A percentile compares a stretch with the other conserved stretches of the same genome.
Conservation (phyloP, 2,113 vertebrate species). For the Rhea americana region DNA sequence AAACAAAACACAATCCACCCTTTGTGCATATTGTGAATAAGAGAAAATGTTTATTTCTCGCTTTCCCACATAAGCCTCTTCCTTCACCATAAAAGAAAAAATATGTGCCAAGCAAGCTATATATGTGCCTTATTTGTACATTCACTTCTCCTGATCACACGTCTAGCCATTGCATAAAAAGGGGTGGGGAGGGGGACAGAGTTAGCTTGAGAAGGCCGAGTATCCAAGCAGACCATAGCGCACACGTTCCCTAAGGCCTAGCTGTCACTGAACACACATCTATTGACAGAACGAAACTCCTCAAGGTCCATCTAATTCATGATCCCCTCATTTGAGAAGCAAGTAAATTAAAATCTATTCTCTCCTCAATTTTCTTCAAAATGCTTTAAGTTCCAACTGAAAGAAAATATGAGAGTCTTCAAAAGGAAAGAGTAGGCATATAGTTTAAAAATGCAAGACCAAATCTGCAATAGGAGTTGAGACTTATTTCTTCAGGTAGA, state of each 20-base stretch:
- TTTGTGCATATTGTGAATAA: background rate
- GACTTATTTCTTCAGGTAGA: background rate
- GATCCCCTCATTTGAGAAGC: background rate
- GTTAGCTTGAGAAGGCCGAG: background rate
- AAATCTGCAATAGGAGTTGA: background rate
- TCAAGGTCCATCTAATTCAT: background rate
- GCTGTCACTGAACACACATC: background rate
- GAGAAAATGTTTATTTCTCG: background rate
- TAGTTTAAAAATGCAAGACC: constrained; percentile 23
- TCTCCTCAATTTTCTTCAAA: background rate
- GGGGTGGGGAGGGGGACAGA: background rate
- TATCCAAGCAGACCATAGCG: background rate
- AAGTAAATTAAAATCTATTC: background rate
- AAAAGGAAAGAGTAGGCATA: background rate
- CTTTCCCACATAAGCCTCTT: background rate
- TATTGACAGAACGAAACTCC: background rate
- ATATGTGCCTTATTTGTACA: background rate
- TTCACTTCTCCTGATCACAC: background rate
- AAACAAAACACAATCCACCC: background rate
- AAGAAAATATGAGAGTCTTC: constrained; percentile 22
- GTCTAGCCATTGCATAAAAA: background rate
- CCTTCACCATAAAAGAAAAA: background rate
- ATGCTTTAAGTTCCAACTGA: constrained; percentile 33
- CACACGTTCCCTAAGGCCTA: background rate
- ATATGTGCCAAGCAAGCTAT: background rate